Conservation (phyloP, 2,797 vertebrate genomes). For the Sitta carolinensis region DNA sequence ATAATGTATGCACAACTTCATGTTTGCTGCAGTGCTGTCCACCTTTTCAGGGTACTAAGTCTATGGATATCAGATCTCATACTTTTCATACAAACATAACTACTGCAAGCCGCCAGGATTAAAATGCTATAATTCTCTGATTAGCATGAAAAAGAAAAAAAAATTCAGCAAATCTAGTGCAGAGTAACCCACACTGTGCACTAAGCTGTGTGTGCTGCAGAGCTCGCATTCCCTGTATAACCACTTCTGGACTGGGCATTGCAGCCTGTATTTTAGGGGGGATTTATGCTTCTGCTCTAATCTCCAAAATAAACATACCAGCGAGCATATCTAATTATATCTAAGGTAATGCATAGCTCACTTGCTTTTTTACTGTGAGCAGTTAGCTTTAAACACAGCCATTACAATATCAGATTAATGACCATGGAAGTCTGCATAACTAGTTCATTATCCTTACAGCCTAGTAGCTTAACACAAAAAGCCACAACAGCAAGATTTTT, state of each 20-base stretch:
- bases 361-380: background rate
- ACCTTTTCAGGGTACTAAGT: background rate
- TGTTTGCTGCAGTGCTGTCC: background rate
- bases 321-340: background rate
- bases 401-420: slow-evolving; percentile 17
- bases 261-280: background rate
- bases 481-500: background rate
- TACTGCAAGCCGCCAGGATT: background rate
- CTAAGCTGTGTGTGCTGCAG: background rate
- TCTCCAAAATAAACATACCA: slow-evolving; percentile 12
- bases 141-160: background rate
- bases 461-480: slow-evolving; percentile 23
- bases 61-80: background rate
- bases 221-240: background rate
- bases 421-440: background rate
- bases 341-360: slow-evolving; percentile 13
- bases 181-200: background rate
- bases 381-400: background rate
- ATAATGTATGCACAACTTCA: background rate
- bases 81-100: background rate
- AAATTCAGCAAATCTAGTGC: background rate
- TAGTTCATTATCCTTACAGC: slow-evolving; percentile 10
- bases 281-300: background rate
- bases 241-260: background rate
- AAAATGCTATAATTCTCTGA: background rate